Evolutionary conservation across 2,888 invertebrate species (phyloP).

Genomic region (Arrhopalites spinosus): DNA sequence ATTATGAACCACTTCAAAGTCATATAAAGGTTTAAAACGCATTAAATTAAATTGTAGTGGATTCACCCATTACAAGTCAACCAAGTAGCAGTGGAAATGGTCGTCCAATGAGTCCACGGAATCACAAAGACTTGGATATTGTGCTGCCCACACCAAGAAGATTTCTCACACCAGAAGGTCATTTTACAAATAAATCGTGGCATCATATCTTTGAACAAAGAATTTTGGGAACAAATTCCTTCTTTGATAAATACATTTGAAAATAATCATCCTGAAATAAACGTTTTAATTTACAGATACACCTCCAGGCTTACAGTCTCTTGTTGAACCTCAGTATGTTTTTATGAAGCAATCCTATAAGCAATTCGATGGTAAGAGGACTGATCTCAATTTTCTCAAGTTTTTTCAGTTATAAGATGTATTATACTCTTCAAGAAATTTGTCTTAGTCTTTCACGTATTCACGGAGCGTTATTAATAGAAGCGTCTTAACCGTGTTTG

Average conservation of each 20-base stretch:
- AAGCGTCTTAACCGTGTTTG: no score
- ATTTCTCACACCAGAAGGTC: conserved; percentile 37
- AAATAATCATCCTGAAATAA: no score
- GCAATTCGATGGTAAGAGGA: conserved; percentile 28
- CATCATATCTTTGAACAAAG: not conserved
- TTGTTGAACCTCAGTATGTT: conserved; percentile 32
- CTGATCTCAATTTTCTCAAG: no score
- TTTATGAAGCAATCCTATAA: conserved; percentile 35
- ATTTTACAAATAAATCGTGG: not conserved
- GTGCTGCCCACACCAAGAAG: conserved; percentile 28
- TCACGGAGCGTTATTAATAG: no score
- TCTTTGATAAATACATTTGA: no score
- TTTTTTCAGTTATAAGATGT: no score
- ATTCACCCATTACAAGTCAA: conserved; percentile 18
- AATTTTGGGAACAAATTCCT: no score
- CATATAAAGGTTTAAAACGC: no score
- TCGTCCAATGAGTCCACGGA: not conserved
- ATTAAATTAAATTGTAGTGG: no score
- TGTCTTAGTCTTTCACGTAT: no score
- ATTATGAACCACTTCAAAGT: no score
- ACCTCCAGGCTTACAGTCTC: conserved; percentile 24
- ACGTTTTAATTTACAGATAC: conserved; percentile 8
- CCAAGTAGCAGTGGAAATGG: conserved; percentile 5
- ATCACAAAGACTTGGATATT: not conserved
- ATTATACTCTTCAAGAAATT: no score